phyloP scores from a whole-genome alignment of 2,797 vertebrate genomes.

The Myiotriccus ornatus region DNA sequence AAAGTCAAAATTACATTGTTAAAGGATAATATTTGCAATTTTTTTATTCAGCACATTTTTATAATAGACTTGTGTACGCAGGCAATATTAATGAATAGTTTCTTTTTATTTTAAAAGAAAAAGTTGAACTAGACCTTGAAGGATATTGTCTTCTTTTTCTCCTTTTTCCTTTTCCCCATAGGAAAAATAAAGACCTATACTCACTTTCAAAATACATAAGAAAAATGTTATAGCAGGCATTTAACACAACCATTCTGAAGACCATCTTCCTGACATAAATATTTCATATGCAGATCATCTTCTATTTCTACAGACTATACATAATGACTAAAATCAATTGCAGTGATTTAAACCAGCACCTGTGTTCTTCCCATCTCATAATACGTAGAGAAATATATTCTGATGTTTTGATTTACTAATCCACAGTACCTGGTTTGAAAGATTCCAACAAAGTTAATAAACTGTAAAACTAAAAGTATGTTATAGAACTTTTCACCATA shows the following conservation, averaged over 20 bases:
- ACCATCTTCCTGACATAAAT: neutral
- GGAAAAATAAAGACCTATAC: neutral
- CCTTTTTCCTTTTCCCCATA: neutral
- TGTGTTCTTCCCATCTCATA: neutral
- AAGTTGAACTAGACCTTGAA: neutral
- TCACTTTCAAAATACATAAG: neutral
- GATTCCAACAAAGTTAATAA: neutral
- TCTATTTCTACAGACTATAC: neutral
- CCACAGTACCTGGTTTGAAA: fast-evolving
- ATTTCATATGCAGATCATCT: neutral
- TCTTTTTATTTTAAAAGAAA: neutral
- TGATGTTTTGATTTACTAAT: neutral
- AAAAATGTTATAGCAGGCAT: neutral
- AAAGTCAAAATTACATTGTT: neutral
- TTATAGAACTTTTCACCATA: neutral
- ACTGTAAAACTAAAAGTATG: neutral
- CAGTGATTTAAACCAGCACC: neutral
- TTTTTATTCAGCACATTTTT: neutral
- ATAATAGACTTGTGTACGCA: neutral
- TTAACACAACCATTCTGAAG: neutral
- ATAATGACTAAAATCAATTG: neutral
- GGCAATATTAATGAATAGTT: neutral
- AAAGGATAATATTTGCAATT: neutral
- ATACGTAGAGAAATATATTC: neutral
- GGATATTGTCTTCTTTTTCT: neutral